phyloP scores from a whole-genome alignment of 2,888 invertebrate species.

The Agriopis marginaria region DNA sequence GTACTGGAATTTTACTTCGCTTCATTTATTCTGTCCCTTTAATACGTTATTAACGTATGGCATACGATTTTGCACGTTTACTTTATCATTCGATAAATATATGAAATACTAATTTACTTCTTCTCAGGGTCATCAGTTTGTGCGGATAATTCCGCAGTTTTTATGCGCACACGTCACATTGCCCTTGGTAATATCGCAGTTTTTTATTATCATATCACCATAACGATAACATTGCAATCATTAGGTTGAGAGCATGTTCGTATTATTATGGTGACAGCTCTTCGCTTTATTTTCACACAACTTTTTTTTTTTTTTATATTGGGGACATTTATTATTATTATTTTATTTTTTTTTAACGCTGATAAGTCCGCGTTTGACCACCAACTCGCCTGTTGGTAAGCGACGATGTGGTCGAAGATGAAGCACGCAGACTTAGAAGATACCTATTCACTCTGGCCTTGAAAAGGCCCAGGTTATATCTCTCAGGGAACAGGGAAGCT shows the following conservation, averaged over 20 bases:
- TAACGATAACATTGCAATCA: slow-evolving; percentile 20
- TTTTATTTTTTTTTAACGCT: too few species aligned
- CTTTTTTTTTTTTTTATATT: too few species aligned
- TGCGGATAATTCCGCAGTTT: slow-evolving; percentile 18
- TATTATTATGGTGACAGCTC: not conserved
- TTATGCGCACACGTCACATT: slow-evolving; percentile 15
- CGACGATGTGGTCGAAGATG: too few species aligned
- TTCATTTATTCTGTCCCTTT: not conserved
- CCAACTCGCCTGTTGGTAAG: too few species aligned
- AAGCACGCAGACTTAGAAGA: too few species aligned
- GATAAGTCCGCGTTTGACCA: too few species aligned
- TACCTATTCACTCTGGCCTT: too few species aligned
- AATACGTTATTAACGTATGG: not conserved
- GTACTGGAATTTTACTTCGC: too few species aligned
- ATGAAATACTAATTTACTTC: slow-evolving; percentile 11
- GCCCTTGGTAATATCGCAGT: slow-evolving; percentile 29
- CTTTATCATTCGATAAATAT: not conserved
- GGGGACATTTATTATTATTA: too few species aligned
- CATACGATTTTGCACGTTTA: not conserved
- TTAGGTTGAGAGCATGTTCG: slow-evolving; percentile 12
- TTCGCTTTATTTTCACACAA: too few species aligned
- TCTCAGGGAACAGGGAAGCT: too few species aligned
- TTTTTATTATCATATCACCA: slow-evolving; percentile 27
- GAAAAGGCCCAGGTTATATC: too few species aligned
- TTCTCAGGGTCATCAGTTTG: slow-evolving; percentile 7